Evolutionary conservation across 2,797 vertebrate species (phyloP), one percentile per base, ranked within the genome.

Genomic region (Enteromius thamalakanensis): DNA sequence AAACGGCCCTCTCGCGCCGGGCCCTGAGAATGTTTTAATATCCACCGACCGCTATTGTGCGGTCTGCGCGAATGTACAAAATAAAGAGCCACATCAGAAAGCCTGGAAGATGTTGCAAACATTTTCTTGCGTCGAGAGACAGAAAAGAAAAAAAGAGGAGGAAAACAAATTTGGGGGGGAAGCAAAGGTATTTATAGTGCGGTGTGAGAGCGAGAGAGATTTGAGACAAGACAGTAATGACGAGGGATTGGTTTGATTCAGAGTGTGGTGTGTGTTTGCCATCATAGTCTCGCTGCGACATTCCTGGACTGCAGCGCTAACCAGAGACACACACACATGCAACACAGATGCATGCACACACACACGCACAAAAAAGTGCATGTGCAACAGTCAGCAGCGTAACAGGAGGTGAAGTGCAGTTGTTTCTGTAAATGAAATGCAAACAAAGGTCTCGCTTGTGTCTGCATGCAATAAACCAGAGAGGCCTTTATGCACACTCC

Each of bases 31-130:
- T 92, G 93, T 94, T 95, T 95, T 94, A 95, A 95, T 94, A 95
- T 94, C 94, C 93, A 90, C 91, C 92, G 92, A 91, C 92, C 92
- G 91, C 93, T 90, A 94, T 94, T 92, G 93, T 94, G 95, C 81
- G 94, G 94, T 94, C 93, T 91, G 90, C 86, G 86, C 91, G 91
- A 92, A 92, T 87, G 93, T 92, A 93, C 90, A 93, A 94, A 94
- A 94, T 94, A 94, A 94, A 91, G 92, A 94, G 91, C 95, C 94
- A 95, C 95, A 95, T 95, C 93, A 93, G 91, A 95, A 88, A 87
- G 89, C 87, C 91, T 91, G 91, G 92, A 93, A 92, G 6, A 92
- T 71, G 90, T 89, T 88, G 90, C 90, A 92, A 94, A 91, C 92
- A 94, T 94, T 94, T 94, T 93, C 92, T 93, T 92, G 92, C 90